Evolutionary conservation across 2,888 invertebrate species (phyloP).

Genomic region (Limnephilus rhombicus): DNA sequence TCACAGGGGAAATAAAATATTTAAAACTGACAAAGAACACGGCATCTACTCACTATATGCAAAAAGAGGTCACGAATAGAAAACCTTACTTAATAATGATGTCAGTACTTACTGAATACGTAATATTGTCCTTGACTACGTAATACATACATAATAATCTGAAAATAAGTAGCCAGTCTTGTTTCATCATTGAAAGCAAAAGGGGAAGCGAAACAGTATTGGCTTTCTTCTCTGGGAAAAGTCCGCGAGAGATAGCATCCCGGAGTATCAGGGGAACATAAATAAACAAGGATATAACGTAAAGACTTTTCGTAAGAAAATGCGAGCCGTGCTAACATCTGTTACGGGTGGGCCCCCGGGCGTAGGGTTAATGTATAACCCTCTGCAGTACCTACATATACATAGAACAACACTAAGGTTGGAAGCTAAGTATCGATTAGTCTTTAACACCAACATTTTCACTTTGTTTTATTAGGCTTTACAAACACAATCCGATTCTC

Average conservation of each 20-base stretch:
- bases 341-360: constrained; percentile 47
- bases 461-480: constrained; percentile 49
- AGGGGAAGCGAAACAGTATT: constrained; percentile 36
- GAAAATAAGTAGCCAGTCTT: not conserved
- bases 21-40: not conserved
- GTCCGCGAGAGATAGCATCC: constrained; percentile 47
- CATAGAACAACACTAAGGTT: constrained; percentile 14
- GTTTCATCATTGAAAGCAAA: constrained; percentile 42
- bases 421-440: constrained; percentile 52
- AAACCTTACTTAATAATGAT: not conserved
- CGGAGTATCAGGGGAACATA: constrained; percentile 54
- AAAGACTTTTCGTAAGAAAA: constrained; percentile 58
- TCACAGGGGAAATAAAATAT: not conserved
- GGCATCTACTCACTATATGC: not conserved
- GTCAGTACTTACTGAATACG: not conserved
- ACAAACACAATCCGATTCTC: constrained; percentile 48
- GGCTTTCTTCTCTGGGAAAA: constrained; percentile 41
- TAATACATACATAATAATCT: not conserved
- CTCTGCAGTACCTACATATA: constrained; percentile 21
- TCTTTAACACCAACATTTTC: constrained; percentile 50
- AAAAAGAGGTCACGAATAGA: not conserved
- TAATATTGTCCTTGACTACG: not conserved
- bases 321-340: constrained; percentile 50
- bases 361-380: constrained; percentile 46
- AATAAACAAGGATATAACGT: constrained; percentile 55